phyloP scores from a whole-genome alignment of 2,888 invertebrate species.

The Atherix ibis region DNA sequence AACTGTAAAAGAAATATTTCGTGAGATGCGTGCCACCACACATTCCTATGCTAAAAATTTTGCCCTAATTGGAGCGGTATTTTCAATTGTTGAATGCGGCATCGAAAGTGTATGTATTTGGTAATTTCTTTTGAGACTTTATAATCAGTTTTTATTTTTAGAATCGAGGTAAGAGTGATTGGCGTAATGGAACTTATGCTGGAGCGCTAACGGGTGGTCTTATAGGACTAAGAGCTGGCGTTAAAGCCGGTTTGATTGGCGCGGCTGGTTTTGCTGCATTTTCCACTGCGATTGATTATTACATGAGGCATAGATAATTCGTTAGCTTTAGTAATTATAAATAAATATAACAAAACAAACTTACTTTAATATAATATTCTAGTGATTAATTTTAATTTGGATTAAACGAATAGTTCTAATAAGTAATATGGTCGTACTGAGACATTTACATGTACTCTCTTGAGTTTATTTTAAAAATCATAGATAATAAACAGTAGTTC shows the following conservation, averaged over 20 bases:
- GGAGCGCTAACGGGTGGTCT: conserved; percentile 89
- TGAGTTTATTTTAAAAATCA: no score
- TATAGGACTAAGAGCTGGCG: conserved; percentile 77
- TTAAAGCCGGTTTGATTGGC: conserved; percentile 84
- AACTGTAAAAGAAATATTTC: conserved; percentile 70
- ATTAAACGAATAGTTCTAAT: no score
- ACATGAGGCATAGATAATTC: conserved; percentile 54
- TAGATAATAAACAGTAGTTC: no score
- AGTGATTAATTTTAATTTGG: no score
- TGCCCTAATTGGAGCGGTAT: conserved; percentile 86
- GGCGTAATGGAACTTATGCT: conserved; percentile 92
- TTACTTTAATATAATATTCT: no score
- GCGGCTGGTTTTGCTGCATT: conserved; percentile 97
- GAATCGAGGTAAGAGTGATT: conserved; percentile 83
- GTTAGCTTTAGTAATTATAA: no score
- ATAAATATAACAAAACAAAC: no score
- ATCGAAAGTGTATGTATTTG: conserved; percentile 64
- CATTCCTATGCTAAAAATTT: conserved; percentile 95
- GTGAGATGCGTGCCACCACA: conserved; percentile 84
- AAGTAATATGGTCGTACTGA: no score
- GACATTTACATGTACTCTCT: no score
- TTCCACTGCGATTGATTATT: conserved; percentile 92
- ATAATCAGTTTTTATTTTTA: conserved; percentile 18
- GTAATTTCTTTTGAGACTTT: conserved; percentile 1
- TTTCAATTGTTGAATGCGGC: conserved; percentile 86